A percentile compares a stretch with the other conserved stretches of the same genome.
These are phyloP conservation scores for Stegophylla sp. DNA, from an alignment of 2,888 invertebrate species.

Conservation along the genomic window DNA sequence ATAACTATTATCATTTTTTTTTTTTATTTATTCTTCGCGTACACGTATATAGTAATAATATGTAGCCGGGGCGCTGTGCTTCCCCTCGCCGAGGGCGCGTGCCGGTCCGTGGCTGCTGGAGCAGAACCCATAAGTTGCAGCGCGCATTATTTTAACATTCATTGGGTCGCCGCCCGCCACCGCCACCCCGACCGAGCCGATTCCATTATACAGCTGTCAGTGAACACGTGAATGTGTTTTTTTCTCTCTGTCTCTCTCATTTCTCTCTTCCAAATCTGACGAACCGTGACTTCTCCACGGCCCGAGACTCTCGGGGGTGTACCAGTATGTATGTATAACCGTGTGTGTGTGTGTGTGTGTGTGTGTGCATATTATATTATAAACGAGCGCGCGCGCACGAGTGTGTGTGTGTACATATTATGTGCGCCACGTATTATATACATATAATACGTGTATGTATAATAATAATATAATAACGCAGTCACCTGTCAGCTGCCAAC, in stretches of 20 bases:
- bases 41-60: neutral
- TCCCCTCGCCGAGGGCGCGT: slow-evolving; percentile 46
- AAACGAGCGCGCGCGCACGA: neutral
- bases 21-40: too few relatives aligned
- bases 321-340: neutral
- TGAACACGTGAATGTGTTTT: slow-evolving; percentile 40
- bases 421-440: neutral
- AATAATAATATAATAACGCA: slow-evolving; percentile 42
- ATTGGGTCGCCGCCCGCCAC: neutral
- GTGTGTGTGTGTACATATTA: neutral
- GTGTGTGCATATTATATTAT: neutral
- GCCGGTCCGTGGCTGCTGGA: slow-evolving; percentile 44
- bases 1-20: neutral
- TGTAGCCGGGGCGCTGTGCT: neutral
- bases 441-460: neutral
- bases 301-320: slow-evolving; percentile 29
- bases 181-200: slow-evolving; percentile 27
- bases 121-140: slow-evolving; percentile 57
- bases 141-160: slow-evolving; percentile 28
- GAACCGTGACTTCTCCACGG: slow-evolving; percentile 54
- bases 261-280: slow-evolving; percentile 41
- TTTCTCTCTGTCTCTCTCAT: neutral
- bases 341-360: neutral
- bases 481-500: slow-evolving; percentile 58
- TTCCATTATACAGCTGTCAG: slow-evolving; percentile 56